phyloP scores from a whole-genome alignment of 2,113 vertebrate species.

The Gadus chalcogrammus region DNA sequence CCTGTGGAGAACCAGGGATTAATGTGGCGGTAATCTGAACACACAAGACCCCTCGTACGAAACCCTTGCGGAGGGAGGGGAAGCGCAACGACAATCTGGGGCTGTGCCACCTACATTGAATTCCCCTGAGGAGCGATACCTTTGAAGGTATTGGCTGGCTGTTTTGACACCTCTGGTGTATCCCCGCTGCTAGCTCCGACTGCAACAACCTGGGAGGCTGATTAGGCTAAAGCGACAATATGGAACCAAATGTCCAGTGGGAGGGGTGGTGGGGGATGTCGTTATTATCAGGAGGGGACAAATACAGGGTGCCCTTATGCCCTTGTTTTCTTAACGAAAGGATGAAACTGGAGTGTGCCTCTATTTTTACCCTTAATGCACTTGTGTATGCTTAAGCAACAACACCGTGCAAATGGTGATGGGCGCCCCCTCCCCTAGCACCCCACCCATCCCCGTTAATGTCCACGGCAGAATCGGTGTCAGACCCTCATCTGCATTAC shows the following conservation, averaged over 20 bases:
- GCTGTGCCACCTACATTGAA: constrained; percentile 27
- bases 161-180: not conserved
- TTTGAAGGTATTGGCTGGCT: not conserved
- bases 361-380: constrained; percentile 13
- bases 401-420: not conserved
- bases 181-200: constrained; percentile 12
- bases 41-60: constrained; percentile 52
- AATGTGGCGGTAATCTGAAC: constrained; percentile 62
- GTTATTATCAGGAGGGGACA: constrained; percentile 42
- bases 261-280: constrained; percentile 31
- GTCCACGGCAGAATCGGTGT: constrained; percentile 29
- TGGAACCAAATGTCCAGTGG: constrained; percentile 32
- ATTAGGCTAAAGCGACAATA: constrained; percentile 15
- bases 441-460: not conserved
- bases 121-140: constrained; percentile 18
- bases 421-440: not conserved
- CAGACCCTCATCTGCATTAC: constrained; percentile 52
- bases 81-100: constrained; percentile 46
- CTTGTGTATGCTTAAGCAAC: not conserved
- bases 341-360: constrained; percentile 14
- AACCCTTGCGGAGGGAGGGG: constrained; percentile 45
- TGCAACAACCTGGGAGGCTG: constrained; percentile 14
- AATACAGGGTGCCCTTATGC: constrained; percentile 37
- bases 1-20: constrained; percentile 63
- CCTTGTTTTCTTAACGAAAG: constrained; percentile 54